Evolutionary conservation across 2,888 invertebrate species (phyloP).

Genomic region (Amblyteles armatorius): DNA sequence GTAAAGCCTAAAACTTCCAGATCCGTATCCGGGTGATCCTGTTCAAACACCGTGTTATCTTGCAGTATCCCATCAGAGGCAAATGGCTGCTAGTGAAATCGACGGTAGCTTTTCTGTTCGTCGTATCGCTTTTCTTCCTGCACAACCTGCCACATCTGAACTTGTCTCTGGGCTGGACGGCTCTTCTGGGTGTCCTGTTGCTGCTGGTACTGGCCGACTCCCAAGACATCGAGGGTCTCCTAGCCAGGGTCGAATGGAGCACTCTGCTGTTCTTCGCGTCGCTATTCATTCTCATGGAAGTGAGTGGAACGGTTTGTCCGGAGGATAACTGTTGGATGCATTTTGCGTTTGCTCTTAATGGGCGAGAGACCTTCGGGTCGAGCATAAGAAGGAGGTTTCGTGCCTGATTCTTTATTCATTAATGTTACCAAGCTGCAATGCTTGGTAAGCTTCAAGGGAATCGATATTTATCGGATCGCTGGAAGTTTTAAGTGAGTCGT

Average conservation of each 20-base stretch:
- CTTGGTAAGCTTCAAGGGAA: no score
- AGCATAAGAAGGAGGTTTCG: no score
- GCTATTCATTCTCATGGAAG: slow-evolving; percentile 95
- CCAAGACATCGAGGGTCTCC: slow-evolving; percentile 92
- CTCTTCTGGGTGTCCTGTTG: slow-evolving; percentile 92
- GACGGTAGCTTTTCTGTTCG: slow-evolving; percentile 89
- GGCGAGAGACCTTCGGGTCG: no score
- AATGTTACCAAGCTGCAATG: no score
- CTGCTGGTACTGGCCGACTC: slow-evolving; percentile 92
- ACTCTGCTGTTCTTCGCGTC: slow-evolving; percentile 96
- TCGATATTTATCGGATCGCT: no score
- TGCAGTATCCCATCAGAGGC: slow-evolving; percentile 93
- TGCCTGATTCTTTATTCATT: no score
- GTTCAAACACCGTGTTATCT: slow-evolving; percentile 66
- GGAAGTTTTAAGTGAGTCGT: no score
- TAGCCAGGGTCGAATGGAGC: slow-evolving; percentile 96
- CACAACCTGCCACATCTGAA: slow-evolving; percentile 93
- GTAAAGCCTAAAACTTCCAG: background rate
- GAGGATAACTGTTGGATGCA: background rate
- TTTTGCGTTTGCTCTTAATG: background rate
- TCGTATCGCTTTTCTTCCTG: slow-evolving; percentile 93
- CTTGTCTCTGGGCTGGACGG: slow-evolving; percentile 95
- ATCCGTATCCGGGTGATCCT: background rate
- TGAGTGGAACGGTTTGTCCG: slow-evolving; percentile 76
- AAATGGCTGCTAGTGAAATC: slow-evolving; percentile 91